Conservation (phyloP, 1,140 invertebrate species). For the Zelostemma sp. region DNA sequence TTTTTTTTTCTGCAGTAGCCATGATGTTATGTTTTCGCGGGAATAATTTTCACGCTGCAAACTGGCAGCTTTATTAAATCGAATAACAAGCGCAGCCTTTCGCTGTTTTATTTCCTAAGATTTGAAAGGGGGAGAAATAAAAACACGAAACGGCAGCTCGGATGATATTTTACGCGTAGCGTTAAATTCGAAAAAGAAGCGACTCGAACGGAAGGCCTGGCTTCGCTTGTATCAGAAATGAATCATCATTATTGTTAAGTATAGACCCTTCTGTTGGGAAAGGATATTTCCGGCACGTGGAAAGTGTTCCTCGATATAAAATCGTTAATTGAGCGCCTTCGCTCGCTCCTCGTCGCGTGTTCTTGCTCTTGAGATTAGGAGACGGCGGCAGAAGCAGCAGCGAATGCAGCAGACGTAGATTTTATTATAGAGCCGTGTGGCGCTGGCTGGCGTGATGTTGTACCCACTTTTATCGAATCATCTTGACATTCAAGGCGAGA, state of each 20-base stretch:
- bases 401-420: constrained; percentile 20
- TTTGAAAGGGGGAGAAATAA: not conserved
- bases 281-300: constrained; percentile 42
- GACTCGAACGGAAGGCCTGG: not conserved
- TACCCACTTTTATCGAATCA: not conserved
- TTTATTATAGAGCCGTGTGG: constrained; percentile 35
- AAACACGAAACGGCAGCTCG: too few species aligned
- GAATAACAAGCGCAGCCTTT: not conserved
- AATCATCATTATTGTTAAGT: not conserved
- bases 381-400: constrained; percentile 3
- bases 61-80: not conserved
- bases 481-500: not conserved
- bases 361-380: constrained; percentile 41
- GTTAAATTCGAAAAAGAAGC: too few species aligned
- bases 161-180: too few species aligned
- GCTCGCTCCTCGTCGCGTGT: constrained; percentile 24
- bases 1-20: not conserved
- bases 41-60: not conserved
- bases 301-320: constrained; percentile 33
- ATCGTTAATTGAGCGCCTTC: constrained; percentile 39
- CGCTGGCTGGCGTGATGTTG: constrained; percentile 6
- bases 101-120: not conserved
- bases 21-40: not conserved
- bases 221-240: not conserved
- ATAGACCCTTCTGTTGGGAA: constrained; percentile 3